Conservation (phyloP, 2,888 invertebrate genomes). For the Brachyptera putata region DNA sequence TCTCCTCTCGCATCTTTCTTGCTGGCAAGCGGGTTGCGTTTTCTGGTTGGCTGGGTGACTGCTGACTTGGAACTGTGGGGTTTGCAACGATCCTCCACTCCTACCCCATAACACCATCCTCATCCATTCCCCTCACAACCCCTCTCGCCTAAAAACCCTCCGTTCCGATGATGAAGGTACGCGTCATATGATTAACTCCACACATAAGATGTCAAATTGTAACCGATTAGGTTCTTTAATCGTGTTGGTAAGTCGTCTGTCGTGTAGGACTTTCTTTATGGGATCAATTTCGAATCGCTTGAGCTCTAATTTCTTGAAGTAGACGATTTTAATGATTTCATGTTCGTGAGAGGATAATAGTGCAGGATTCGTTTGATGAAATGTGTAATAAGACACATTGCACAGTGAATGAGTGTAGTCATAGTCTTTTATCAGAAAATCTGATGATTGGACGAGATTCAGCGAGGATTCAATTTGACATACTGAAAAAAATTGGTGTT, state of each 20-base stretch:
- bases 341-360: background rate
- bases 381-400: no score
- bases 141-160: background rate
- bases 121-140: background rate
- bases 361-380: background rate
- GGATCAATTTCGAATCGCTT: background rate
- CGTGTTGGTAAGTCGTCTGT: background rate
- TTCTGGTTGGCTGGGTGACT: conserved; percentile 27
- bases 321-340: background rate
- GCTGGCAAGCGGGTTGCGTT: conserved; percentile 26
- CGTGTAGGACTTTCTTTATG: background rate
- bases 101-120: background rate
- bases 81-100: background rate
- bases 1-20: conserved; percentile 18
- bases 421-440: no score
- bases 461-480: no score
- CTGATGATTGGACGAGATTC: no score
- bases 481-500: no score
- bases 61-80: conserved; percentile 28
- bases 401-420: no score
- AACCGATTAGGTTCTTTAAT: background rate
- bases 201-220: background rate
- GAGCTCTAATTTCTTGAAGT: background rate
- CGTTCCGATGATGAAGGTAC: background rate
- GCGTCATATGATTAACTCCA: conserved; percentile 7